A percentile compares a stretch with the other conserved stretches of the same genome.
These are phyloP conservation scores for Cylindroiulus punctatus DNA, from an alignment of 2,888 invertebrate species.

Conservation along the genomic window DNA sequence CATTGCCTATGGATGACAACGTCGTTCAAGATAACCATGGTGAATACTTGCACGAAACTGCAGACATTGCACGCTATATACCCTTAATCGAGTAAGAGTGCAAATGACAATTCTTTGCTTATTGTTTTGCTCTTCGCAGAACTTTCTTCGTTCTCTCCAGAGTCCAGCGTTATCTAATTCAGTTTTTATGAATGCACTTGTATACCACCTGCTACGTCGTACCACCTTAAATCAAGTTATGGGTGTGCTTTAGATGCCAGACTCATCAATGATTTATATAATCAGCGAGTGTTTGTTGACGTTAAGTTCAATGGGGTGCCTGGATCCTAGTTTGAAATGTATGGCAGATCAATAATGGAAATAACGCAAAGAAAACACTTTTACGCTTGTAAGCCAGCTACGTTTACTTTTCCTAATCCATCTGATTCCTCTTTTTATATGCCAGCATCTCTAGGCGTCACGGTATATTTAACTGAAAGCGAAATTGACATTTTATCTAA, in stretches of 20 bases:
- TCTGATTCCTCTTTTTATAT: too few species aligned
- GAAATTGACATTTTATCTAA: too few species aligned
- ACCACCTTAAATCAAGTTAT: not conserved
- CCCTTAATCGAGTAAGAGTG: too few species aligned
- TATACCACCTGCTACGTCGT: not conserved
- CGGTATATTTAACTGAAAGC: too few species aligned
- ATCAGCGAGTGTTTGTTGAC: not conserved
- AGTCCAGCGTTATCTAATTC: not conserved
- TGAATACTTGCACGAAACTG: too few species aligned
- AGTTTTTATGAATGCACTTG: not conserved
- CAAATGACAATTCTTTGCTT: too few species aligned
- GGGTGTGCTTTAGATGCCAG: not conserved
- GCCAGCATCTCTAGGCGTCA: too few species aligned
- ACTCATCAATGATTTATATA: not conserved
- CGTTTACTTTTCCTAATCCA: not conserved
- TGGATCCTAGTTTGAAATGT: not conserved
- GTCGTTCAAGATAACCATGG: too few species aligned
- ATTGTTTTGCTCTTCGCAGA: too few species aligned
- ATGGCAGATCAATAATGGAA: not conserved
- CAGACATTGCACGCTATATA: too few species aligned
- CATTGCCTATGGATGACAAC: too few species aligned
- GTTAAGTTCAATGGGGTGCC: not conserved
- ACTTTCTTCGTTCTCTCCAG: too few species aligned
- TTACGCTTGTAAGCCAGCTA: not conserved
- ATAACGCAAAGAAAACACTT: not conserved